Percentiles rank a stretch among this genome's conserved stretches.
These are phyloP conservation scores for Gallinago stenura DNA, from an alignment of 2,797 vertebrate species.

Conservation along the genomic window DNA sequence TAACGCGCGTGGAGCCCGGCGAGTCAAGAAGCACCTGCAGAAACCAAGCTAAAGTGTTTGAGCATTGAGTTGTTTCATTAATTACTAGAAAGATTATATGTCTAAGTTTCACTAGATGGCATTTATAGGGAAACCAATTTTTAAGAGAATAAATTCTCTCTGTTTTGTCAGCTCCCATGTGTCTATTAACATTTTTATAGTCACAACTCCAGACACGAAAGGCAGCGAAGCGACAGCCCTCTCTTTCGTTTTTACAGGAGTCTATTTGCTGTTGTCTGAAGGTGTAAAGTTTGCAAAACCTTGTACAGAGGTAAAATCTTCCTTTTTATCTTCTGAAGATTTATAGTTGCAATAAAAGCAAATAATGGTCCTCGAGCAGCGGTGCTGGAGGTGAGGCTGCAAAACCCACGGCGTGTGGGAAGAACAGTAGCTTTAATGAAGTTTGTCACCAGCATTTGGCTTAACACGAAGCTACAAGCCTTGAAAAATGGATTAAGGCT, in stretches of 20 bases:
- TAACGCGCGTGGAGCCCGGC: fast-evolving
- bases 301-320: background rate
- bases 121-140: background rate
- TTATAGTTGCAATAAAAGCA: background rate
- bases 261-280: background rate
- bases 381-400: background rate
- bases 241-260: background rate
- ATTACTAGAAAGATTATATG: background rate
- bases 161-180: background rate
- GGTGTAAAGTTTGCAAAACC: background rate
- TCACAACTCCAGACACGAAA: background rate
- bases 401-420: background rate
- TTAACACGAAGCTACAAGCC: constrained; percentile 3
- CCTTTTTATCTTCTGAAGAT: background rate
- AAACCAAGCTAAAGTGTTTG: background rate
- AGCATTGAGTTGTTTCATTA: background rate
- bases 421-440: background rate
- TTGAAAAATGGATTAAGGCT: constrained; percentile 19
- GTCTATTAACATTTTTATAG: background rate
- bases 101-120: background rate
- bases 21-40: background rate
- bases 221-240: background rate
- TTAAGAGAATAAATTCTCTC: background rate
- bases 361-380: background rate
- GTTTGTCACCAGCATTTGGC: background rate